Evolutionary conservation across 1,140 invertebrate genomes (phyloP).

Genomic region (Marisa cornuarietis): DNA sequence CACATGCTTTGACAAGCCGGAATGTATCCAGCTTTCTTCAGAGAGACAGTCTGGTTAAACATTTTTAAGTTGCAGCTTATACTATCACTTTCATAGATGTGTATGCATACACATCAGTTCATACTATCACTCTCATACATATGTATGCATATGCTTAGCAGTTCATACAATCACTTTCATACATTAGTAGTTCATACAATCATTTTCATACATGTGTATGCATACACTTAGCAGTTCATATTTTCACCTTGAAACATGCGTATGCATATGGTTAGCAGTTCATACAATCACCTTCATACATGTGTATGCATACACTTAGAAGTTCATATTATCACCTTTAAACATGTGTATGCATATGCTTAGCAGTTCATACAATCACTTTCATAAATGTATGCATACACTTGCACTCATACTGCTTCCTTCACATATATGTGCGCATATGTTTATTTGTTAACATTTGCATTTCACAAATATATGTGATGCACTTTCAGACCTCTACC

Average conservation of each 20-base stretch:
- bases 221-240: neutral
- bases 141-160: neutral
- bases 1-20: too few relatives aligned
- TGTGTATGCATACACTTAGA: neutral
- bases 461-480: neutral
- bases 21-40: too few relatives aligned
- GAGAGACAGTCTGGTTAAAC: too few relatives aligned
- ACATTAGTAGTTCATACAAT: neutral
- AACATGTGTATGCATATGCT: neutral
- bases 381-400: neutral
- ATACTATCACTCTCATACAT: neutral
- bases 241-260: neutral
- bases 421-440: neutral
- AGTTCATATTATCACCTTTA: neutral
- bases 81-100: constrained; percentile 1
- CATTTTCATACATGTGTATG: neutral
- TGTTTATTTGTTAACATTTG: neutral
- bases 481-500: neutral
- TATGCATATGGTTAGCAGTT: too few relatives aligned
- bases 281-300: constrained; percentile 8
- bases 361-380: too few relatives aligned
- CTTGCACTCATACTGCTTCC: neutral
- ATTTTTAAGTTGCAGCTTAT: too few relatives aligned
- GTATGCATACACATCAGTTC: neutral
- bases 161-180: too few relatives aligned